Evolutionary conservation across 1,140 invertebrate species (phyloP).

Genomic region (Trachymyrmex septentrionalis): DNA sequence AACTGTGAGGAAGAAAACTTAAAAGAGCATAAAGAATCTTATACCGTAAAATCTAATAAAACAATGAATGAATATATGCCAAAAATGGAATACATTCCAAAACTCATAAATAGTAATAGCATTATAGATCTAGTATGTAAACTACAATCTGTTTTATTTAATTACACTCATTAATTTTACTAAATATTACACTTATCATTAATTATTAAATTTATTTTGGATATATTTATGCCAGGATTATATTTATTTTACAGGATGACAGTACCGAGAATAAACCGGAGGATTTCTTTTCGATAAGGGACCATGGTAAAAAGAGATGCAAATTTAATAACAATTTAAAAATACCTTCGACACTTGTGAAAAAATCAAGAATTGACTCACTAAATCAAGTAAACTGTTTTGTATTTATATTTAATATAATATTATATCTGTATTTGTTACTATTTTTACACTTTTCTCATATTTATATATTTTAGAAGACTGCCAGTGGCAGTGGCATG

Average conservation of each 20-base stretch:
- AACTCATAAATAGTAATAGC: not conserved
- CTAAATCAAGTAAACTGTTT: not conserved
- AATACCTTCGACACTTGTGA: slow-evolving; percentile 59
- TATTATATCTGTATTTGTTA: not conserved
- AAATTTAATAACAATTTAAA: not conserved
- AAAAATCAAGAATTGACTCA: slow-evolving; percentile 59
- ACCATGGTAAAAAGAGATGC: not conserved
- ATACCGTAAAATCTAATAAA: not conserved
- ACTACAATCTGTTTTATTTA: slow-evolving; percentile 26
- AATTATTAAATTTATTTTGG: not conserved
- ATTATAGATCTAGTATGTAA: not conserved
- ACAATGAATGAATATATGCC: not conserved
- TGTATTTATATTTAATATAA: slow-evolving; percentile 18
- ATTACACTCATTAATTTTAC: not conserved
- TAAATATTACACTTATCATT: no score
- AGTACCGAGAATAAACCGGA: slow-evolving; percentile 64
- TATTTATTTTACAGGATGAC: slow-evolving; percentile 17
- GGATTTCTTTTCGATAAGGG: slow-evolving; percentile 57
- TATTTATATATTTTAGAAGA: slow-evolving; percentile 12
- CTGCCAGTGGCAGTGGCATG: not conserved
- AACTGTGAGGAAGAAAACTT: no score
- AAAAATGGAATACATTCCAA: not conserved
- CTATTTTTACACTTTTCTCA: not conserved
- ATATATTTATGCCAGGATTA: not conserved
- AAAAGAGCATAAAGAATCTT: no score